Base-by-base conservation (phyloP, 1,140 invertebrate genomes). In the Ceratitis capitata region DNA sequence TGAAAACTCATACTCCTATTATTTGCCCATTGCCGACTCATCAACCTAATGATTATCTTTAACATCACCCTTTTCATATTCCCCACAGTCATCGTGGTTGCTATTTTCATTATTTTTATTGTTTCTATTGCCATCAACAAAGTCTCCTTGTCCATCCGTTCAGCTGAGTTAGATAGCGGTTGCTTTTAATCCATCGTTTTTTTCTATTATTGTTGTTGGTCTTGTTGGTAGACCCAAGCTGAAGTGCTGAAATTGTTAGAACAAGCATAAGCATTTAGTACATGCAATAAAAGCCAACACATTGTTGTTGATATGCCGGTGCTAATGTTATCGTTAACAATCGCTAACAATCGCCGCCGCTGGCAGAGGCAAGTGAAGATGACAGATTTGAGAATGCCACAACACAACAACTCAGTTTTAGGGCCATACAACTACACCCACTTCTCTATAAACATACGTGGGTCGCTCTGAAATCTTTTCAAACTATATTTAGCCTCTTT, bases 101-200 rank as follows among this genome's bases (percentile, higher is more conserved):
- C n/a, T 23, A 82, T 45, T 49, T 23, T 82, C 74, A 82, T 82
- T 32, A 84, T 64, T 42, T 23, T 47, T 84, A n/a, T 69, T 64
- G 19, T 84, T 58, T 32, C 26, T 49, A 84, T 84, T 29, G 29
- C 58, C 84, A 64, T 39, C 29, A 26, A 56, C 56, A 64, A 42
- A 56, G 45, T 56, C 47, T 32, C 29, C n/a, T 61, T 29, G 23
- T 29, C 6, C 58, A 3, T 12, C 45, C 14, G 2, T 61, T 26
- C 26, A 26, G 29, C 26, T 32, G 7, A n/a, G n/a, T n/a, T n/a
- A n/a, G n/a, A n/a, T n/a, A 61, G 29, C 58, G 29, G 58, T 23
- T 61, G 58, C 3, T 26, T 29, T 61, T 26, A n/a, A 29, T 32
- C 58, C 12, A 61, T 61, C 58, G 26, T 32, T 61, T 32, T 32